phyloP scores from a whole-genome alignment of 2,113 vertebrate species.

The Xiphorhynchus elegans region DNA sequence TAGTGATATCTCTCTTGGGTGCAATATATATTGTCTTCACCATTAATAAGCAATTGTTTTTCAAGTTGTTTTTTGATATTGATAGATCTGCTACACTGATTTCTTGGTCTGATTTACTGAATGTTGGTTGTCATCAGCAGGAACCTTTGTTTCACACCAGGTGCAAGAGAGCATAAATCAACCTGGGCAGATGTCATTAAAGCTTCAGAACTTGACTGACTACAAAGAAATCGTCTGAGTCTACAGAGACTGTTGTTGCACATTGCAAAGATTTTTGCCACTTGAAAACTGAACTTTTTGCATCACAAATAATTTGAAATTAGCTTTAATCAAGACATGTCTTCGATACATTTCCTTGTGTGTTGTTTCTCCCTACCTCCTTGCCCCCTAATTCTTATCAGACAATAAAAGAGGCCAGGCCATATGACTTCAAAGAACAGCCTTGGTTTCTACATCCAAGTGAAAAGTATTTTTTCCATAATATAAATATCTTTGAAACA shows the following conservation, averaged over 20 bases:
- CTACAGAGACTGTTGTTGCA: not conserved
- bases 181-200: not conserved
- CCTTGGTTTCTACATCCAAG: not conserved
- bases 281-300: not conserved
- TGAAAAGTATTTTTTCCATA: not conserved
- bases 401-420: not conserved
- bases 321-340: not conserved
- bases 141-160: not conserved
- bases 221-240: not conserved
- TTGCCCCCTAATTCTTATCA: not conserved
- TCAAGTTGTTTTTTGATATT: not conserved
- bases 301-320: not conserved
- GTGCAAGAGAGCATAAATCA: slow-evolving; percentile 1
- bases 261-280: not conserved
- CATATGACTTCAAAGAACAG: not conserved
- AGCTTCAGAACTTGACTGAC: not conserved
- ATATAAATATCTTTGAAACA: not conserved
- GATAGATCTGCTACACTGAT: not conserved
- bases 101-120: not conserved
- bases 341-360: not conserved
- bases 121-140: not conserved
- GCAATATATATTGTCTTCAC: not conserved
- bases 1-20: not conserved
- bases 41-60: slow-evolving; percentile 43
- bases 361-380: not conserved